Base-by-base conservation (phyloP, 2,888 invertebrate species). In the Charanyca ferruginea region DNA sequence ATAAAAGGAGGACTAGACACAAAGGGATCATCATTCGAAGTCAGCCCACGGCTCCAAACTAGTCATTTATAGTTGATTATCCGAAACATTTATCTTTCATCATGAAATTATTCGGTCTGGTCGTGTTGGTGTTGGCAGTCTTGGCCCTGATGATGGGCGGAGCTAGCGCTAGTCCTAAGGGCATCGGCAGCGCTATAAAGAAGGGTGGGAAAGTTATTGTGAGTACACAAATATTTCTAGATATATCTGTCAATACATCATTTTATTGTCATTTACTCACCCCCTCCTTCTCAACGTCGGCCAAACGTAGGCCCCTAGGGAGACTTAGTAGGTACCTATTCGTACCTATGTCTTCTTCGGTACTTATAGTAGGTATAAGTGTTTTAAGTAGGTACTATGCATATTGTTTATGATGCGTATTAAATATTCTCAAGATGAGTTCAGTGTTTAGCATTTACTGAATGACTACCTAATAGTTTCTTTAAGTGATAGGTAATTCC, bases 141-240 rank as follows among this genome's bases (percentile, higher is more conserved):
- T 41, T 73, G 25, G 73, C 63, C 6, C 61, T 74, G 49, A 53
- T 74, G 69, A 53, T 41, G 18, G 54, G 73, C 6, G 69, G 61
- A 59, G 75, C 74, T 22, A 70, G 44, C 22, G 74, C 75, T 1
- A 58, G 32, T 18, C 74, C 70, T 25, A 74, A 75, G 52, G 73
- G 68, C 18, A 23, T 73, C 32, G 73, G 68, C 1, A 25, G 69
- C 3, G 73, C 77, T 4, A 67, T 88, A 41, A 85, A 72, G 48
- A 85, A 84, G 58, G 85, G 85, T 3, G 83, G 81, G 1, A 85
- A 83, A 64, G 73, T 69, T 49, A 76, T 83, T 59, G 85, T 85
- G 57, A 82, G 84, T 83, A 59, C n/a, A 28, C 2, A 41, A 11
- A 5, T 28, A 0, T 11, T 9, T 11, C 11, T 7, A 28, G 6